These are phyloP conservation scores for Drosophila simulans DNA, from an alignment of 1,140 invertebrate genomes.

Conservation along the genomic window DNA sequence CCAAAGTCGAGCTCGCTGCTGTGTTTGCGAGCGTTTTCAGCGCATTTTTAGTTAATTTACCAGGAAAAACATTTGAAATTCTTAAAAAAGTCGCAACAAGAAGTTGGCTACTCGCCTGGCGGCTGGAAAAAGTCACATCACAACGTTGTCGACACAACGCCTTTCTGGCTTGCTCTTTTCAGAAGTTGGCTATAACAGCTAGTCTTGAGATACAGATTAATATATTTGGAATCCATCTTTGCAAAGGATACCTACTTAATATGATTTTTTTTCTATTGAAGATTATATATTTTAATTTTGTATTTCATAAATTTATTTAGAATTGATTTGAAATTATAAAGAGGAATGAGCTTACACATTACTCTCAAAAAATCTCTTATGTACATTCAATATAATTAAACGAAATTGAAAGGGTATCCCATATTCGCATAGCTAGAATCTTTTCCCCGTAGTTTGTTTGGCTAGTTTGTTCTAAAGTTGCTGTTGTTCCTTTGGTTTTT, in stretches of 20 bases:
- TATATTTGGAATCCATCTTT: neutral
- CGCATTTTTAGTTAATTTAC: slow-evolving; percentile 84
- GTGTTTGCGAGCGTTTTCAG: slow-evolving; percentile 76
- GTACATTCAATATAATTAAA: too few species aligned
- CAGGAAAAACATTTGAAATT: slow-evolving; percentile 84
- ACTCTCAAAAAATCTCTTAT: too few species aligned
- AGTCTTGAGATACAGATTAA: neutral
- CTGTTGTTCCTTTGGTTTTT: slow-evolving; percentile 53
- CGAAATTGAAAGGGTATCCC: neutral
- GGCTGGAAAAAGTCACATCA: slow-evolving; percentile 56
- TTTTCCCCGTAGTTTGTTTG: slow-evolving; percentile 12
- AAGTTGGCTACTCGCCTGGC: slow-evolving; percentile 45
- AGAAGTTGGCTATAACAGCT: neutral
- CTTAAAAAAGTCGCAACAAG: slow-evolving; percentile 76
- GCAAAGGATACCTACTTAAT: too few species aligned
- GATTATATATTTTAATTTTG: too few species aligned
- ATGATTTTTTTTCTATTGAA: too few species aligned
- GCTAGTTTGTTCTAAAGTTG: slow-evolving; percentile 30
- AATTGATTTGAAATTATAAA: too few species aligned
- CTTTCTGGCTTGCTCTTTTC: slow-evolving; percentile 35
- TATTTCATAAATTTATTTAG: too few species aligned
- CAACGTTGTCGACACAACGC: slow-evolving; percentile 42
- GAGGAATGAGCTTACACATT: too few species aligned
- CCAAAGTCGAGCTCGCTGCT: slow-evolving; percentile 46
- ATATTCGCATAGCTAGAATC: neutral